Conservation (phyloP, 2,797 vertebrate species). For the Chromis chromis region DNA sequence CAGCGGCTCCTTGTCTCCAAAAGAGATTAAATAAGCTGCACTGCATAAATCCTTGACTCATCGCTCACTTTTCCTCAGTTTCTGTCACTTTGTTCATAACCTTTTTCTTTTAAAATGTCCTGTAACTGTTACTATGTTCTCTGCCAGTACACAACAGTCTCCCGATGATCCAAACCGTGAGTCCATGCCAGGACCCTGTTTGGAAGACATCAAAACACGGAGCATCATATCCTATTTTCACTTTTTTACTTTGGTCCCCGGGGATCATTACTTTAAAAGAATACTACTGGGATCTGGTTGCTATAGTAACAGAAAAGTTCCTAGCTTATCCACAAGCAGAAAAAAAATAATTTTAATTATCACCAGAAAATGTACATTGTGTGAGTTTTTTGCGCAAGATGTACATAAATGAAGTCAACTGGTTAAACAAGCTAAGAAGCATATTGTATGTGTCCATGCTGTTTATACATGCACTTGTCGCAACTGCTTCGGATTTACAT, state of each 20-base stretch:
- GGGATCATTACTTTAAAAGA: slow-evolving; percentile 60
- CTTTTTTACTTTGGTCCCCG: slow-evolving; percentile 37
- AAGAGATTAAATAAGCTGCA: slow-evolving; percentile 63
- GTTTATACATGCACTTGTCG: neutral
- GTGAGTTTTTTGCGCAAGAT: neutral
- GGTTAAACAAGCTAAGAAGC: slow-evolving; percentile 15
- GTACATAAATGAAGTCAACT: slow-evolving; percentile 22
- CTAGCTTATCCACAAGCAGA: slow-evolving; percentile 35
- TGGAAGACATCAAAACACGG: slow-evolving; percentile 51
- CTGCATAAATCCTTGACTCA: slow-evolving; percentile 54
- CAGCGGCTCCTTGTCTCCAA: slow-evolving; percentile 57
- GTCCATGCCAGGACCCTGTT: slow-evolving; percentile 24
- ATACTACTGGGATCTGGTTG: slow-evolving; percentile 57
- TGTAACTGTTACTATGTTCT: slow-evolving; percentile 20
- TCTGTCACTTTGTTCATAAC: slow-evolving; percentile 41
- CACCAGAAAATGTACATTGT: slow-evolving; percentile 29
- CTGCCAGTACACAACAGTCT: neutral
- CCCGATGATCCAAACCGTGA: slow-evolving; percentile 16
- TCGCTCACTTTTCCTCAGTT: slow-evolving; percentile 37
- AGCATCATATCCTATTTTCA: slow-evolving; percentile 49
- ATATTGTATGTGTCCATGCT: neutral
- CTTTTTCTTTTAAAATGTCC: slow-evolving; percentile 13
- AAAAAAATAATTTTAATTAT: slow-evolving; percentile 56
- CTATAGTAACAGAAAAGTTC: slow-evolving; percentile 69
- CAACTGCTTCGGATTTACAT: neutral